phyloP scores from a whole-genome alignment of 2,888 invertebrate species.

The Amaurobius ferox region DNA sequence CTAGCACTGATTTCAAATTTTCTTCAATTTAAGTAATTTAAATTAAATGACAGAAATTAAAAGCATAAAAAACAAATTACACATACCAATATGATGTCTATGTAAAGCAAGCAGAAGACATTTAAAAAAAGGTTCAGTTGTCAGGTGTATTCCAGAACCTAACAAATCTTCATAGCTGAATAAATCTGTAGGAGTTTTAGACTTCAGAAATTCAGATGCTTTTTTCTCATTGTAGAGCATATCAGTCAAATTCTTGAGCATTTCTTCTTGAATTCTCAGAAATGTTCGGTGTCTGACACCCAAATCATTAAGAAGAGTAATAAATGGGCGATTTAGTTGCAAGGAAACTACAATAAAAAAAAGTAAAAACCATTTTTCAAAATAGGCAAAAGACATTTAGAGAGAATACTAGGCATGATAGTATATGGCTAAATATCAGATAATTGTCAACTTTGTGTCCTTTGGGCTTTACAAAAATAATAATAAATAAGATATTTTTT shows the following conservation, averaged over 20 bases:
- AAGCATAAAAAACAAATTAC: too few relatives aligned
- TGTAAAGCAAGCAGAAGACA: conserved; percentile 56
- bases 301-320: conserved; percentile 74
- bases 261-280: conserved; percentile 41
- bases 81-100: conserved; percentile 52
- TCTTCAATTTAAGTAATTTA: too few relatives aligned
- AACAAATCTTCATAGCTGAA: conserved; percentile 43
- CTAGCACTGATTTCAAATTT: too few relatives aligned
- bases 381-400: too few relatives aligned
- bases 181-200: conserved; percentile 40
- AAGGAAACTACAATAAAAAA: conserved; percentile 68
- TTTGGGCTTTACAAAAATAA: too few relatives aligned
- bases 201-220: conserved; percentile 54
- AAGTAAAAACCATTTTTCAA: too few relatives aligned
- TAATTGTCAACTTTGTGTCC: too few relatives aligned
- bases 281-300: conserved; percentile 71
- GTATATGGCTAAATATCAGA: too few relatives aligned
- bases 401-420: too few relatives aligned
- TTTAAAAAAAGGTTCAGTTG: conserved; percentile 72
- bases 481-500: too few relatives aligned
- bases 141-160: conserved; percentile 54
- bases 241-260: conserved; percentile 46
- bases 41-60: too few relatives aligned
- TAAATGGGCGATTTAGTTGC: conserved; percentile 73
- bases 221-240: conserved; percentile 58